Evolutionary conservation across 2,797 vertebrate genomes (phyloP), one percentile per base, ranked within the genome.

Genomic region (Acomys russatus): DNA sequence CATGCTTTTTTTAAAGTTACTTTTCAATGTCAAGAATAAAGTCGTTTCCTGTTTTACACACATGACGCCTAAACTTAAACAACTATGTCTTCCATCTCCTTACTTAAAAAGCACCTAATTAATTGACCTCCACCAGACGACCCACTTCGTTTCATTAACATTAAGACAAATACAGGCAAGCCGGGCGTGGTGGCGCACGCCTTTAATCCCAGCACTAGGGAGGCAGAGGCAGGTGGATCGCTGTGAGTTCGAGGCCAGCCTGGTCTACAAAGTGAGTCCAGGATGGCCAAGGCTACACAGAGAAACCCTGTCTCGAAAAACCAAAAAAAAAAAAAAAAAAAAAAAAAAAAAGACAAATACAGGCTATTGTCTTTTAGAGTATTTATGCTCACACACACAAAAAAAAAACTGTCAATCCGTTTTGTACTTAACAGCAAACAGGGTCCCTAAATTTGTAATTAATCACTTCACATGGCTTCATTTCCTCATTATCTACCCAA

Each of bases 401-500:
- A 91, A 71, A 84, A 30, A 59, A 63, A 70, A n/a, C 22, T 20
- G 80, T 74, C 76, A 30, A 66, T 74, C 18, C 12, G 83, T 56
- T 92, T 80, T 88, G 11, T 92, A 94, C 44, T 51, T 90, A 96
- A 96, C 68, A 76, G 63, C 17, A 61, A 76, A 68, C 17, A 61
- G 17, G 51, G 54, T 38, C 78, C 33, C 63, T 71, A 90, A 82
- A 80, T 90, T 59, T 71, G 30, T 89, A 94, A 92, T 83, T 90
- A 77, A 90, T 92, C 68, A 91, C 85, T 88, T 96, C 78, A 82
- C 35, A 68, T 3, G 77, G 74, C 64, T 95, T 96, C 74, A 84
- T 80, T 93, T 91, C 54, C 88, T 97, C 68, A 76, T 84, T 91
- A 90, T 64, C 82, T 59, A 89, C 82, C 86, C 85, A 90, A 92